Percentiles rank a stretch among this genome's conserved stretches.
phyloP scores from a whole-genome alignment of 2,797 vertebrate species.

The Gymnothorax reevesii region DNA sequence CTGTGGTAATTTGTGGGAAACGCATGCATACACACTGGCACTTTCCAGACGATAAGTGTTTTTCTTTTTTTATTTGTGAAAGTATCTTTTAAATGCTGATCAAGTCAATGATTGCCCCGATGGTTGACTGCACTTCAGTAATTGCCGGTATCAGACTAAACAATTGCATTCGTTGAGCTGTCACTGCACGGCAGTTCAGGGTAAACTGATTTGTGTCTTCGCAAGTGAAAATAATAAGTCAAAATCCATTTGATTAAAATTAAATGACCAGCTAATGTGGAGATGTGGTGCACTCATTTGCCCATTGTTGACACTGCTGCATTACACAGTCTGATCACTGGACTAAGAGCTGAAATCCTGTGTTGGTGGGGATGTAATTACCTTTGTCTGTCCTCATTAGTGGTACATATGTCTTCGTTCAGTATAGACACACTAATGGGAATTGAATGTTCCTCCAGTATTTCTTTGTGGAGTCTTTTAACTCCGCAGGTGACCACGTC shows the following conservation, averaged over 20 bases:
- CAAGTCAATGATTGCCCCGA: neutral
- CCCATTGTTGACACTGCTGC: neutral
- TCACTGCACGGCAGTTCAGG: neutral
- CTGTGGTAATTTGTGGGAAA: neutral
- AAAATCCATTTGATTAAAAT: neutral
- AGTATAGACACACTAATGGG: neutral
- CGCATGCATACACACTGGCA: neutral
- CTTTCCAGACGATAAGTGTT: neutral
- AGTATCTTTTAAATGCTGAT: neutral
- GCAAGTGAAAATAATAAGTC: neutral
- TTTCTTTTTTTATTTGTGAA: too few species aligned
- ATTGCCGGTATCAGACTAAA: too few species aligned
- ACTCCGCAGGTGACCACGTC: neutral
- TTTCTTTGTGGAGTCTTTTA: neutral
- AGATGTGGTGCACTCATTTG: neutral
- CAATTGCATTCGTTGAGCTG: neutral
- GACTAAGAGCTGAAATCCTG: neutral
- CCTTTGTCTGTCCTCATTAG: neutral
- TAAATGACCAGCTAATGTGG: neutral
- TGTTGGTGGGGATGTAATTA: neutral
- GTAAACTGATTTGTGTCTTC: neutral
- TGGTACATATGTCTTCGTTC: neutral
- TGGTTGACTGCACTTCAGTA: too few species aligned
- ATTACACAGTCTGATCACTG: neutral
- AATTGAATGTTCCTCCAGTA: neutral